phyloP scores from a whole-genome alignment of 2,797 vertebrate genomes.

The Xerus rutilus region DNA sequence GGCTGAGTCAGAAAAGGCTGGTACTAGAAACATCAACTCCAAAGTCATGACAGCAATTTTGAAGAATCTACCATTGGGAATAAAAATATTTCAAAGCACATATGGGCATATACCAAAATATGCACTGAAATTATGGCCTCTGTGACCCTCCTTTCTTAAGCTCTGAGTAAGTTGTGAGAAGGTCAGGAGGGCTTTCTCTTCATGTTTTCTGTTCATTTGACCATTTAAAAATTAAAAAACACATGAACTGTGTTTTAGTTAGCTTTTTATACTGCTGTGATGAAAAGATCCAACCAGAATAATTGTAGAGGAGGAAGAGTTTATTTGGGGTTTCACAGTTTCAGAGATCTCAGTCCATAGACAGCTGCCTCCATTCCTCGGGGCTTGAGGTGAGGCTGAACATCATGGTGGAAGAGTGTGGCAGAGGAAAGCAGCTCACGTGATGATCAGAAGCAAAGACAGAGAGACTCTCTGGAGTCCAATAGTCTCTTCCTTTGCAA shows the following conservation, averaged over 20 bases:
- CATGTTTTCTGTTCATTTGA: not conserved
- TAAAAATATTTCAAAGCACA: not conserved
- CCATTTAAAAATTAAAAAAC: not conserved
- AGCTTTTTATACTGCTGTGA: no score
- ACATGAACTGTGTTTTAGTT: not conserved
- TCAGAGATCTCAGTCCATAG: no score
- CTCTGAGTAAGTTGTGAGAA: not conserved
- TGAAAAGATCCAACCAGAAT: no score
- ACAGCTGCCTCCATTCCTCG: no score
- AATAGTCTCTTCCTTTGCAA: no score
- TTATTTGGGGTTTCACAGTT: no score
- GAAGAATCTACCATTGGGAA: not conserved
- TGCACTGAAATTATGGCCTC: not conserved
- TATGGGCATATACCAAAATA: not conserved
- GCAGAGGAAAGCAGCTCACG: no score
- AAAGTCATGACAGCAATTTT: not conserved
- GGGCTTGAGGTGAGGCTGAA: no score
- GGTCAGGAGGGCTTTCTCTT: not conserved
- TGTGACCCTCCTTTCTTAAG: not conserved
- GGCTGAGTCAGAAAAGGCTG: not conserved
- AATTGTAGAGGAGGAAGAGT: no score
- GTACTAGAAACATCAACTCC: not conserved
- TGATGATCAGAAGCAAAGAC: no score
- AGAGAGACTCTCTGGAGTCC: no score
- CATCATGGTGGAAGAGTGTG: no score